Percentiles rank a stretch among this genome's conserved stretches.
Evolutionary conservation across 2,113 vertebrate genomes (phyloP).

Genomic region (Myiagra hebetior): DNA sequence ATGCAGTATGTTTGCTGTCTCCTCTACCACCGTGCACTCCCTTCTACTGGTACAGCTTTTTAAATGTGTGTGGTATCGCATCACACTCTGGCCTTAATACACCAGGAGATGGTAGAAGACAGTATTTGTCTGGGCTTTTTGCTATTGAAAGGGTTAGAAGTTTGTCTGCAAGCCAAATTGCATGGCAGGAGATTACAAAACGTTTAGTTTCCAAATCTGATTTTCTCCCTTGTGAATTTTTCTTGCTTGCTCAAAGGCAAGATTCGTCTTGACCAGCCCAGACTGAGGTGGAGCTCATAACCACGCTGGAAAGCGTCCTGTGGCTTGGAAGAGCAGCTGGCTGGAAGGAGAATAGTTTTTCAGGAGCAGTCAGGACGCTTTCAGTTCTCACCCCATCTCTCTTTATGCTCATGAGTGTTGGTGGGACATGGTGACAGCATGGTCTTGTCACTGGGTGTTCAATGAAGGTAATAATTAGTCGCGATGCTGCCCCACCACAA

Average conservation of each 20-base stretch:
- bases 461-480: neutral
- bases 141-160: neutral
- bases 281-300: neutral
- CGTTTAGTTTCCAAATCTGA: neutral
- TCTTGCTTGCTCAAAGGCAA: slow-evolving; percentile 5
- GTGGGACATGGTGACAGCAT: neutral
- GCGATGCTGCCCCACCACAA: neutral
- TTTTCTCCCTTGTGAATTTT: neutral
- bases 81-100: neutral
- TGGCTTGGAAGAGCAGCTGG: neutral
- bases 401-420: accelerated
- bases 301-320: neutral
- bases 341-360: neutral
- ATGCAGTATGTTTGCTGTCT: neutral
- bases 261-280: neutral
- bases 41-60: neutral
- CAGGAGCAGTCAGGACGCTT: neutral
- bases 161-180: slow-evolving; percentile 15
- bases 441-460: neutral
- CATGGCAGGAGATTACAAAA: slow-evolving; percentile 36
- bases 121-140: neutral
- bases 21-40: neutral
- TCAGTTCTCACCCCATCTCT: neutral
- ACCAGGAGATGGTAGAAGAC: neutral
- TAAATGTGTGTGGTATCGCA: neutral